Conservation (phyloP, 2,888 invertebrate species). For the Allygus modestus region DNA sequence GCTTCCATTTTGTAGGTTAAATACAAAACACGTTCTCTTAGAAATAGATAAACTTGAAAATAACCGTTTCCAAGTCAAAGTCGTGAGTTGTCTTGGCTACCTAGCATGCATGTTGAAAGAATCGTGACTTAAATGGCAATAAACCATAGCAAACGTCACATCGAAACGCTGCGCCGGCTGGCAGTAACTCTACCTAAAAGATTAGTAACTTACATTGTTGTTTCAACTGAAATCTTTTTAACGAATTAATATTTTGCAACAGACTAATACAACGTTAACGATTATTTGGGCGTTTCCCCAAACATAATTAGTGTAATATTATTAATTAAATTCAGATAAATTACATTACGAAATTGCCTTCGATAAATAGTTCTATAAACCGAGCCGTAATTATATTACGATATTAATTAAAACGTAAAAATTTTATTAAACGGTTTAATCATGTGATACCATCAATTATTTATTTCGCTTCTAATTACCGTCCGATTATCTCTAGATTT, state of each 20-base stretch:
- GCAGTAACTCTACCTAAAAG: not conserved
- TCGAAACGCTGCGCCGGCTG: not conserved
- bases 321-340: constrained; percentile 46
- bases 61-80: no score
- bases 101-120: not conserved
- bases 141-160: not conserved
- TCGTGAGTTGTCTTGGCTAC: not conserved
- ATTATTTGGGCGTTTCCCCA: no score
- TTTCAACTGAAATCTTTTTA: not conserved
- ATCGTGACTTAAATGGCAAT: not conserved
- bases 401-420: constrained; percentile 29
- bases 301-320: constrained; percentile 13
- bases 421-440: constrained; percentile 21
- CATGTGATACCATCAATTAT: constrained; percentile 42
- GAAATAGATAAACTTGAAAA: no score
- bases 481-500: constrained; percentile 31
- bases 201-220: not conserved
- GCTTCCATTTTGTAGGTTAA: no score
- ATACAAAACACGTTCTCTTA: no score
- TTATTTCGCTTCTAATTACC: constrained; percentile 16
- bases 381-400: constrained; percentile 20
- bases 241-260: no score
- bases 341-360: constrained; percentile 1
- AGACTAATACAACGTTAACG: no score
- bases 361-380: not conserved